A percentile compares a stretch with the other conserved stretches of the same genome.
These are phyloP conservation scores for Oncopodura yosiiana DNA, from an alignment of 1,140 invertebrate species.

Conservation along the genomic window DNA sequence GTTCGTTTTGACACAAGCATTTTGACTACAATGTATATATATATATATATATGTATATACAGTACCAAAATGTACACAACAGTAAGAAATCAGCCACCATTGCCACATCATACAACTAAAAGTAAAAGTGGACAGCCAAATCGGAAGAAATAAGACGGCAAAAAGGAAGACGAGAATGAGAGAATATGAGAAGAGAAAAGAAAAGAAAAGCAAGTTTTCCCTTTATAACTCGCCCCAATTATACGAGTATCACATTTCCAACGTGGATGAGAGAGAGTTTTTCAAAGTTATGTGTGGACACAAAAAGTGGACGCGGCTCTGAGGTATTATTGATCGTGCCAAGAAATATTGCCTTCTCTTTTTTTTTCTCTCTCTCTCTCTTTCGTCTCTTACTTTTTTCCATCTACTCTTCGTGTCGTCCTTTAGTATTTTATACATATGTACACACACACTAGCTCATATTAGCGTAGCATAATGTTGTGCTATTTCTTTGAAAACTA, in stretches of 20 bases:
- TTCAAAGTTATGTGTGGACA: constrained; percentile 22
- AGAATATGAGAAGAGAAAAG: constrained; percentile 7
- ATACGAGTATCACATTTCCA: constrained; percentile 24
- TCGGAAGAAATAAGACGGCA: constrained; percentile 3
- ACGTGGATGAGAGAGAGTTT: no score
- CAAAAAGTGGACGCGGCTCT: constrained; percentile 17
- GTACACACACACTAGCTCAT: no score
- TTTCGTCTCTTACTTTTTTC: neutral
- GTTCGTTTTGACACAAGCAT: no score
- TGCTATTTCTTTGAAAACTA: no score
- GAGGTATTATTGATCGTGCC: constrained; percentile 24
- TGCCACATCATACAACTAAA: no score
- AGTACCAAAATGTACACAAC: no score
- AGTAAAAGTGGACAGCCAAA: neutral
- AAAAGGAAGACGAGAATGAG: neutral
- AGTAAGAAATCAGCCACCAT: no score
- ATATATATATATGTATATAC: no score
- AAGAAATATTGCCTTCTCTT: constrained; percentile 23
- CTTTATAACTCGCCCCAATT: constrained; percentile 20
- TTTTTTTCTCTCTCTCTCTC: constrained; percentile 3
- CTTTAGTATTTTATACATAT: no score
- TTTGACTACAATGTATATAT: no score
- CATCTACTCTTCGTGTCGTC: neutral
- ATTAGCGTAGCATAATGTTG: no score
- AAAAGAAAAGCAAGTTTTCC: constrained; percentile 18